Evolutionary conservation across 2,113 vertebrate genomes (phyloP).

Genomic region (Rhabdornis inornatus): DNA sequence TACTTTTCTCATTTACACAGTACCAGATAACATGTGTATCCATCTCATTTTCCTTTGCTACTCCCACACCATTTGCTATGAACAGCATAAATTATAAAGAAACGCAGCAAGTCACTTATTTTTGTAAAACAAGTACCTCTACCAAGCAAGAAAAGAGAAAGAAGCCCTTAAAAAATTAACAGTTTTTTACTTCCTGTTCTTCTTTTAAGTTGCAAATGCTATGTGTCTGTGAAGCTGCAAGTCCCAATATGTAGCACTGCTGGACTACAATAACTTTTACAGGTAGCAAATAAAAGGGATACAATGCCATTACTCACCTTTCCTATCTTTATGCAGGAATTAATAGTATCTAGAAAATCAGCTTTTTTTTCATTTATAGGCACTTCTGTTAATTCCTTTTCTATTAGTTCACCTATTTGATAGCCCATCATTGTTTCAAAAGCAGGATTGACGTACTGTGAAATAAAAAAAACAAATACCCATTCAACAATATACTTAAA

Average conservation of each 20-base stretch:
- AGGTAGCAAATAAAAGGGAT: neutral
- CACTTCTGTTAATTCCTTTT: conserved; percentile 94
- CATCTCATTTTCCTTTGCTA: neutral
- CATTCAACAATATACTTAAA: neutral
- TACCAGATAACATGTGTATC: neutral
- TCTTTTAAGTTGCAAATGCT: neutral
- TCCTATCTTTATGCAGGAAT: conserved; percentile 92
- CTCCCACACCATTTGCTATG: neutral
- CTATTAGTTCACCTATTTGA: conserved; percentile 90
- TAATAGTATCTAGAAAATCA: conserved; percentile 93
- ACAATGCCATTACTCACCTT: conserved; percentile 80
- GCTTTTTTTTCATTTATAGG: conserved; percentile 96
- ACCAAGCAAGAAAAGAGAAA: neutral
- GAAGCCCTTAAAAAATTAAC: neutral
- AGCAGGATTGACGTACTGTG: conserved; percentile 94
- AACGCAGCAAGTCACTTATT: neutral
- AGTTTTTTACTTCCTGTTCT: neutral
- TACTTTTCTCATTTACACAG: neutral
- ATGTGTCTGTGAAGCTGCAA: neutral
- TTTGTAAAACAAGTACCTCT: neutral
- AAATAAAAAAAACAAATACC: conserved; percentile 26
- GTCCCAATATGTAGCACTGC: neutral
- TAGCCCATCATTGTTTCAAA: conserved; percentile 96
- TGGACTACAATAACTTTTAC: neutral
- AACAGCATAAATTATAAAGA: neutral